Evolutionary conservation across 2,113 vertebrate species (phyloP).

Genomic region (Zingel zingel): DNA sequence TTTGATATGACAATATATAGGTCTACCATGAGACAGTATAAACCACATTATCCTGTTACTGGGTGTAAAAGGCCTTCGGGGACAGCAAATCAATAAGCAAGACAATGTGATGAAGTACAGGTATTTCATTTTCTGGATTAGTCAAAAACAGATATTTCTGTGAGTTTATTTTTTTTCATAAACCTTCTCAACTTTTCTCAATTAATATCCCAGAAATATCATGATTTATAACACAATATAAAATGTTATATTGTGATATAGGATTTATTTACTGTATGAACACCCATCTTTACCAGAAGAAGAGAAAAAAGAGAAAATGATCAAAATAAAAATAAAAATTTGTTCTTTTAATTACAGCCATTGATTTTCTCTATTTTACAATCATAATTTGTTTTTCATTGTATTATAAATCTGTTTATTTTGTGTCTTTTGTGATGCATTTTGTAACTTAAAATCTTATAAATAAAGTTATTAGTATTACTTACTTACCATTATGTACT

Average conservation of each 20-base stretch:
- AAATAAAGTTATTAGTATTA: too few species aligned
- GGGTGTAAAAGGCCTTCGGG: neutral
- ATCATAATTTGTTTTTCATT: neutral
- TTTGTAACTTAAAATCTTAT: too few species aligned
- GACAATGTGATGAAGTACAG: neutral
- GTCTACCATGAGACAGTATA: neutral
- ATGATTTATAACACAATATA: neutral
- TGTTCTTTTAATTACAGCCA: neutral
- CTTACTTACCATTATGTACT: too few species aligned
- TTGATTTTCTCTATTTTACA: neutral
- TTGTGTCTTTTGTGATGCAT: neutral
- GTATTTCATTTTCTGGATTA: neutral
- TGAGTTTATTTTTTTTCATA: neutral
- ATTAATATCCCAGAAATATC: too few species aligned
- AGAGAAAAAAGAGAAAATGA: neutral
- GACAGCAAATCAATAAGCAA: neutral
- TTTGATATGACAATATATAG: neutral
- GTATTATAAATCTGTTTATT: neutral
- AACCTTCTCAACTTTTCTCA: neutral
- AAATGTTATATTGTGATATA: neutral
- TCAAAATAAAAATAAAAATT: neutral
- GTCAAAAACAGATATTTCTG: too few species aligned
- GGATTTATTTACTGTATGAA: neutral
- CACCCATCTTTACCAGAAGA: neutral
- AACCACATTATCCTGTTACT: neutral